Evolutionary conservation across 2,888 invertebrate species (phyloP), one percentile per base, ranked within the genome.

Genomic region (Agrochola lota): DNA sequence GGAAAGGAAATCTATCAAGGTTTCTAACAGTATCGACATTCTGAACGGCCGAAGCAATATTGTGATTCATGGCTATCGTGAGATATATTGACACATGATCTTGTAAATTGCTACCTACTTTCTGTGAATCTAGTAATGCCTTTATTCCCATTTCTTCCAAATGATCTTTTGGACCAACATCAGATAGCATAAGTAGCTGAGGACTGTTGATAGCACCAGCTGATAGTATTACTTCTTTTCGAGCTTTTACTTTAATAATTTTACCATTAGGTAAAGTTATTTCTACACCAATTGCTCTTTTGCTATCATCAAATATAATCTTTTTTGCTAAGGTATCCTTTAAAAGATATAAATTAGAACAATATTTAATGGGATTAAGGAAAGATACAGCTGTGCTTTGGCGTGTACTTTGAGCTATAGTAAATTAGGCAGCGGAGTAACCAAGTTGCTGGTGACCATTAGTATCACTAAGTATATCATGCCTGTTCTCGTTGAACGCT

Each of bases 371-470:
- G 90, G 90, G 35, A 70, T 87, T 1, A 93, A 80, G 64, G 91
- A 94, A 49, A 90, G 80, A 11, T 81, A 30, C 64, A 0, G 90
- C 90, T 6, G 91, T 85, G 87, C 26, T 60, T 30, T 60, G 26
- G 8, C 60, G 26, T 26, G 15, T 26, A 26, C 15, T 15, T 59
- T 59, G 59, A 26, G 59, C 26, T 26, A 59, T 59, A 26, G 26
- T 26, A 3, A 59, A 60, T 30, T 60, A 30, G 60, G 0, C 17
- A 17, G 26, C 60, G 20, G 60, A 85, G 62, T 89, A 92, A 2
- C 93, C 93, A 1, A 90, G 63, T 76, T 91, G 91, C 26, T 89
- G 52, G 23, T 76, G 60, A 0, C 91, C 92, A 69, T 92, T 92
- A 0, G 77, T 85, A 59, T 93, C 93, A 7, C 77, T 11, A 30